Evolutionary conservation across 2,797 vertebrate genomes (phyloP).

Genomic region (Enteromius unitaeniatus): DNA sequence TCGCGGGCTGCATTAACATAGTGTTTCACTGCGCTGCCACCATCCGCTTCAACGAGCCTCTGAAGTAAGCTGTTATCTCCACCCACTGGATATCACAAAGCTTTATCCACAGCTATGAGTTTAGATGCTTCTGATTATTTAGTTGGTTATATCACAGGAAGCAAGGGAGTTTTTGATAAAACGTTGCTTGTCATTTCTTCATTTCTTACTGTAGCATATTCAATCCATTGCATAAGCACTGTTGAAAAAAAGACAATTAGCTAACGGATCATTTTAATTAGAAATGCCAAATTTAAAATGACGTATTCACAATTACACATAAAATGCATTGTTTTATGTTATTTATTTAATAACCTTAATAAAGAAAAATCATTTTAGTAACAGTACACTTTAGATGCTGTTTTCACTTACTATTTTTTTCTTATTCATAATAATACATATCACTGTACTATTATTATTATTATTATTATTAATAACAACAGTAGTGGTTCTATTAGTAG

Average conservation of each 20-base stretch:
- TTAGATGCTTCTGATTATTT: not conserved
- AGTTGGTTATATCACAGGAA: not conserved
- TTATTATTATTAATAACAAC: not conserved
- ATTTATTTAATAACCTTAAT: not conserved
- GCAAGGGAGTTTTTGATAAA: not conserved
- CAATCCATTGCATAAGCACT: not conserved
- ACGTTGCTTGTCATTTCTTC: not conserved
- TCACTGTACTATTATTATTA: not conserved
- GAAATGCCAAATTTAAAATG: not conserved
- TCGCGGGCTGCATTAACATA: conserved; percentile 84
- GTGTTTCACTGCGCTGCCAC: conserved; percentile 98
- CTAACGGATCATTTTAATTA: not conserved
- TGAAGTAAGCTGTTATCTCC: conserved; percentile 83
- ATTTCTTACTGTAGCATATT: not conserved
- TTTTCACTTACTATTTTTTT: not conserved
- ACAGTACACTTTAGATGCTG: not conserved
- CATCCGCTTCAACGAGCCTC: conserved; percentile 92
- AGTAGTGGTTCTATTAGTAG: not conserved
- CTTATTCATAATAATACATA: not conserved
- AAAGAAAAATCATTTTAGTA: not conserved
- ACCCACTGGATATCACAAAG: not conserved
- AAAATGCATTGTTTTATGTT: not conserved
- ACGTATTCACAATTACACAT: not conserved
- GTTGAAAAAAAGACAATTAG: not conserved
- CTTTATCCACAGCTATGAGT: not conserved